phyloP scores from a whole-genome alignment of 2,888 invertebrate species.

The Caradrina clavipalpis region DNA sequence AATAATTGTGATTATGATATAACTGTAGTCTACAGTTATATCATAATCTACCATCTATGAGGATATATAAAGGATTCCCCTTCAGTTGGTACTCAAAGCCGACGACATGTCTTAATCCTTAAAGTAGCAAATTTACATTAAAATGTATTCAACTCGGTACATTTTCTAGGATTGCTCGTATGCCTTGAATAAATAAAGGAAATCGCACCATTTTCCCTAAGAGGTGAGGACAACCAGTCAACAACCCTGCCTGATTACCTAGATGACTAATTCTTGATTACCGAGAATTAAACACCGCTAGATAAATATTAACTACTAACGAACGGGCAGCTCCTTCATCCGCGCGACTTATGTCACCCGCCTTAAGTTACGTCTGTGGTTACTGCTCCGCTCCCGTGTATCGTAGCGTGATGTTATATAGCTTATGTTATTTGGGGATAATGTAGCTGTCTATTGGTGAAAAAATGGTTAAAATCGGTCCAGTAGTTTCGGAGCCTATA shows the following conservation, averaged over 20 bases:
- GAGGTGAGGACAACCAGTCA: constrained; percentile 11
- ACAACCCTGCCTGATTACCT: constrained; percentile 4
- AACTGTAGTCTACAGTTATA: neutral
- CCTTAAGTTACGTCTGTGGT: too few species aligned
- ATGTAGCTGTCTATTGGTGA: too few species aligned
- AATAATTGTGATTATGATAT: too few species aligned
- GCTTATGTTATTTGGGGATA: too few species aligned
- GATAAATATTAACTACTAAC: neutral
- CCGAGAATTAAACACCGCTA: neutral
- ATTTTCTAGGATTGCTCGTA: constrained; percentile 3
- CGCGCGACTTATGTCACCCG: too few species aligned
- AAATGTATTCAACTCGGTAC: neutral
- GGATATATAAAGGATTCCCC: neutral
- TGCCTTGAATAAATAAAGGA: constrained; percentile 31
- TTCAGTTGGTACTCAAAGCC: constrained; percentile 26
- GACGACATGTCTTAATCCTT: neutral
- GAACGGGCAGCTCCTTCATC: too few species aligned
- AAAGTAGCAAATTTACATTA: constrained; percentile 8
- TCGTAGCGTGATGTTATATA: too few species aligned
- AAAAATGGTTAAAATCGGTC: too few species aligned
- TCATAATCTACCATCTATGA: neutral
- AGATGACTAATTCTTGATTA: constrained; percentile 9
- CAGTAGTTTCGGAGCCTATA: too few species aligned
- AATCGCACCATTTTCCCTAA: constrained; percentile 29
- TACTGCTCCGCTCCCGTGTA: too few species aligned